phyloP scores from a whole-genome alignment of 1,140 invertebrate species.

The Mercenaria mercenaria region DNA sequence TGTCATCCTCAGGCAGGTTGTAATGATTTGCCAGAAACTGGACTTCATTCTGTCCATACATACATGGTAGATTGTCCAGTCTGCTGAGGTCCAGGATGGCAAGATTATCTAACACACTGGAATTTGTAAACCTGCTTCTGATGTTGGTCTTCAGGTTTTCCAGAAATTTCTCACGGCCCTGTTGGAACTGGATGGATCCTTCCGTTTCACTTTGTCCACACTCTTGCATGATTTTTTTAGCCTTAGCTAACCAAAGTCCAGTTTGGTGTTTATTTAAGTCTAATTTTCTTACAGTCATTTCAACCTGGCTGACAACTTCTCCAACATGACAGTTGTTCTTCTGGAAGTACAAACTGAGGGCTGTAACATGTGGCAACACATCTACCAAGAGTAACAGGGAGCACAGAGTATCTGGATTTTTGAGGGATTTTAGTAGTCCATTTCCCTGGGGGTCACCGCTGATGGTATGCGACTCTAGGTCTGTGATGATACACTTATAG shows the following conservation, averaged over 20 bases:
- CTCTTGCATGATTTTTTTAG: background rate
- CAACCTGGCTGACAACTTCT: background rate
- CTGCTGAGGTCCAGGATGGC: constrained; percentile 12
- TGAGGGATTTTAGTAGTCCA: constrained; percentile 50
- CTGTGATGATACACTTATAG: constrained; percentile 32
- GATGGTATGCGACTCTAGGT: constrained; percentile 38
- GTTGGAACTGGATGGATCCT: too few species aligned
- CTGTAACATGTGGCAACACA: constrained; percentile 55
- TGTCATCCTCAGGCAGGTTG: background rate
- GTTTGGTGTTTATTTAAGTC: constrained; percentile 11
- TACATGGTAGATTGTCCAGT: too few species aligned
- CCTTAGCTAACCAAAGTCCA: constrained; percentile 23
- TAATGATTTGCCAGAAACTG: constrained; percentile 28
- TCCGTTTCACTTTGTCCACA: background rate
- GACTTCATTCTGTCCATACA: constrained; percentile 14
- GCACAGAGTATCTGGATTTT: constrained; percentile 30
- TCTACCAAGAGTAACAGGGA: constrained; percentile 38
- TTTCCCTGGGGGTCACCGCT: constrained; percentile 28
- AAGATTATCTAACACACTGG: constrained; percentile 29
- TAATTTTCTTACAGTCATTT: background rate
- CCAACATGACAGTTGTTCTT: constrained; percentile 22
- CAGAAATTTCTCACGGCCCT: constrained; percentile 18
- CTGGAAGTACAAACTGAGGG: constrained; percentile 48
- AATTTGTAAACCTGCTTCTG: constrained; percentile 25
- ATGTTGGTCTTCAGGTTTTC: constrained; percentile 23